Base-by-base conservation (phyloP, 1,140 invertebrate species). In the Zaprionus lachaisei region DNA sequence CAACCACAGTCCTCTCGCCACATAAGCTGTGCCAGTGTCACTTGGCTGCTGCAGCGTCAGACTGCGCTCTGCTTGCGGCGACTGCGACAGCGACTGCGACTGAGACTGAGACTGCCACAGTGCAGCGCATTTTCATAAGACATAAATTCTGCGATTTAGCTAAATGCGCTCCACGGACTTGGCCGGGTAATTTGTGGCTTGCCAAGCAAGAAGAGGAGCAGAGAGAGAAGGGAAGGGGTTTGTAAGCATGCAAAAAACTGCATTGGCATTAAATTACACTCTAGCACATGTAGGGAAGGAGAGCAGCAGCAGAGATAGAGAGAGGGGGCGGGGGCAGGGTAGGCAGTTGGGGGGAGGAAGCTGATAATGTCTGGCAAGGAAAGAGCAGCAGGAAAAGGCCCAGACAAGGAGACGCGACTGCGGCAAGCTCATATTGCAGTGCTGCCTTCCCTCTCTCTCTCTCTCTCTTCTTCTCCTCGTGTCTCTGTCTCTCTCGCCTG, bases 81-180 rank as follows among this genome's bases (percentile, higher is more conserved):
- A 34, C 31, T 11, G 37, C 41, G 15, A 38, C 37, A 5, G 31
- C 14, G 5, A 41, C 38, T 15, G 28, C 28, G 5, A 26, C 26
- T 9, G 9, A 14, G 15, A 41, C 38, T 15, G 38, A 31, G 24
- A 2, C 20, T 5, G 22, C 37, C 24, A 47, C 31, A 26, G 15
- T 20, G n/a, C 31, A 28, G 65, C 37, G 72, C 85, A 81, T 82
- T 89, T 89, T 90, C 81, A 89, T 89, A 90, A 89, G 85, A 89
- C 85, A 89, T 89, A 89, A 89, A 89, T 89, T 90, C 58, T 77
- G 81, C 81, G 84, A 89, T 89, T 89, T 89, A 74, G 84, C 84
- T 84, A 84, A 89, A 89, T 90, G 85, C 76, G 85, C 81, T 90
- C 72, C 69, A 66, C 69, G 81, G 81, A 85, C 81, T 81, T 77